Conservation (phyloP, 2,113 vertebrate genomes). For the Tychaedon coryphoeus region DNA sequence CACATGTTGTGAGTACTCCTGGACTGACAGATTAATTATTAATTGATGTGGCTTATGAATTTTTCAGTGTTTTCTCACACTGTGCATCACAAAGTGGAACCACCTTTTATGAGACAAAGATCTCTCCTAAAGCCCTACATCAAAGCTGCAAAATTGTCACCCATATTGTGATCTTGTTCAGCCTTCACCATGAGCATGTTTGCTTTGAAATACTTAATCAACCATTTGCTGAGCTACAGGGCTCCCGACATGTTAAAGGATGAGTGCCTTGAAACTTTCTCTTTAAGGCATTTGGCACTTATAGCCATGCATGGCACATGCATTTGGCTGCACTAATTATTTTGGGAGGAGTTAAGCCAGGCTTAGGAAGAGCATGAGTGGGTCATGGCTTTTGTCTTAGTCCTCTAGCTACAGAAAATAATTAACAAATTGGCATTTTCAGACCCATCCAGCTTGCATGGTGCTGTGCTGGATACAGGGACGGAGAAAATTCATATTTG, state of each 20-base stretch:
- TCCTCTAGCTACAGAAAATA: rapidly evolving
- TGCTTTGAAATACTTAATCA: slow-evolving; percentile 68
- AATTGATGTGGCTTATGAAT: slow-evolving; percentile 74
- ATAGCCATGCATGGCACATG: rapidly evolving
- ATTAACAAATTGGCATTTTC: not conserved
- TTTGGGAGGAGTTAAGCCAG: not conserved
- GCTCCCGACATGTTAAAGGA: not conserved
- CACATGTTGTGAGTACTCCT: slow-evolving; percentile 58
- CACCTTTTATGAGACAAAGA: slow-evolving; percentile 22
- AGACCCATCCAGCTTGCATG: not conserved
- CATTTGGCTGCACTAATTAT: not conserved
- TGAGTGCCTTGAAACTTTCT: not conserved
- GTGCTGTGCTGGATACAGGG: not conserved
- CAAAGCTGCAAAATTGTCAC: slow-evolving; percentile 61
- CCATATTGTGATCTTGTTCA: slow-evolving; percentile 61
- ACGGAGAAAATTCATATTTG: not conserved
- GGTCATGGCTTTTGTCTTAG: not conserved
- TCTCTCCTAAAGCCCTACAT: slow-evolving; percentile 39
- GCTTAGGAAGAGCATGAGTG: not conserved
- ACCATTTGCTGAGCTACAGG: slow-evolving; percentile 45
- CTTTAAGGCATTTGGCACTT: slow-evolving; percentile 1
- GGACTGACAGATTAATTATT: slow-evolving; percentile 80
- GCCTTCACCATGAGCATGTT: slow-evolving; percentile 42
- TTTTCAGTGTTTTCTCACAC: slow-evolving; percentile 72
- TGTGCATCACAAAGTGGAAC: slow-evolving; percentile 56